Evolutionary conservation across 2,113 vertebrate genomes (phyloP).

Genomic region (Pampusana beccarii): DNA sequence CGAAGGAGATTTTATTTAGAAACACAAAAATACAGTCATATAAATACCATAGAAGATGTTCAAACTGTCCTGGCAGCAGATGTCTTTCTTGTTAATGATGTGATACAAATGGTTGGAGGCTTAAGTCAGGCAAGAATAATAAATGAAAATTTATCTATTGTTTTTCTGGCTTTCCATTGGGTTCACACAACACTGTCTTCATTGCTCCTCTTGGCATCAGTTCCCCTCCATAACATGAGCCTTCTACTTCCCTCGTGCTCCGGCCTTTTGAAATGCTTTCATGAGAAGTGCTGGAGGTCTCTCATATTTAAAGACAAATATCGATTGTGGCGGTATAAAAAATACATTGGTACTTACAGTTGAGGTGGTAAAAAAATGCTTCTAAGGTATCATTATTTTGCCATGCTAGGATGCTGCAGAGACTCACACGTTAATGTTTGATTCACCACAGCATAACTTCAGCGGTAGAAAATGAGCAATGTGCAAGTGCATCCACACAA

Average conservation of each 20-base stretch:
- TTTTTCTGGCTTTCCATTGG: background rate
- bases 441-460: background rate
- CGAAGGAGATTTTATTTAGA: background rate
- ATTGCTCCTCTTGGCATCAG: background rate
- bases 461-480: background rate
- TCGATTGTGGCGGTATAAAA: background rate
- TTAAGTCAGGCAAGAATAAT: background rate
- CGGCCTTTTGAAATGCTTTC: background rate
- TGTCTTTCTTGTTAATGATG: background rate
- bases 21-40: background rate
- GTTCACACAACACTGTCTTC: background rate
- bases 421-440: background rate
- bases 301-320: background rate
- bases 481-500: background rate
- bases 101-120: background rate
- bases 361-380: background rate
- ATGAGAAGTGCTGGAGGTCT: background rate
- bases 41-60: background rate
- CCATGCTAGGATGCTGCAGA: background rate
- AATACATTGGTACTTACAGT: background rate
- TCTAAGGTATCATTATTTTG: background rate
- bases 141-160: background rate
- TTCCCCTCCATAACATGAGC: background rate
- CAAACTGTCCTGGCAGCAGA: background rate
- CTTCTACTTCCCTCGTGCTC: background rate